Evolutionary conservation across 2,888 invertebrate species (phyloP).

Genomic region (Stictocephala bisonia): DNA sequence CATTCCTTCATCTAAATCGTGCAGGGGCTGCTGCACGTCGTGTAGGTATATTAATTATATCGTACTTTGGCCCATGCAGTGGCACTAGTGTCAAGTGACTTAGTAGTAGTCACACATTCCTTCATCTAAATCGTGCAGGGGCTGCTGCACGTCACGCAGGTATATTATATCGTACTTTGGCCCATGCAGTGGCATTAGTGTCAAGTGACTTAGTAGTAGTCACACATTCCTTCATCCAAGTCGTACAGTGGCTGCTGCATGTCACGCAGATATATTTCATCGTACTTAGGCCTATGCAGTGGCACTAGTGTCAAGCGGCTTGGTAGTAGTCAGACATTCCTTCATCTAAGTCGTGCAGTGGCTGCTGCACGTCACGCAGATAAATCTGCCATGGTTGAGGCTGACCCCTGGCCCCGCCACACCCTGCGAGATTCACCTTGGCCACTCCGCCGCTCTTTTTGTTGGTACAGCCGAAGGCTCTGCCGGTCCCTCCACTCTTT

Average conservation of each 20-base stretch:
- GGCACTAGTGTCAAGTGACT: no score
- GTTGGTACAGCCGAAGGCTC: no score
- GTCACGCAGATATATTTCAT: conserved; percentile 15
- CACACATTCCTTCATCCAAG: conserved; percentile 33
- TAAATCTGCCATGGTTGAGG: conserved; percentile 8
- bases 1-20: no score
- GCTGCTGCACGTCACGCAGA: conserved; percentile 30
- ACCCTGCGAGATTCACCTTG: conserved; percentile 32
- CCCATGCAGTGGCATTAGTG: no score
- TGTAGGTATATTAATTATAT: no score
- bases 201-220: neutral
- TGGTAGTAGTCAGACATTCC: conserved; percentile 22
- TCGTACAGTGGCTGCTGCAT: conserved; percentile 28
- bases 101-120: no score
- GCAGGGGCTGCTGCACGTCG: no score
- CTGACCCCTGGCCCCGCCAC: conserved; percentile 26
- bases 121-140: no score
- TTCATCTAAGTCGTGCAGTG: conserved; percentile 32
- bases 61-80: no score
- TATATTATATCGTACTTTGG: no score
- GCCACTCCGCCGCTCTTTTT: neutral
- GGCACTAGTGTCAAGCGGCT: neutral
- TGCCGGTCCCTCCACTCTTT: conserved; percentile 11
- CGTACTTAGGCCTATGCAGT: neutral
- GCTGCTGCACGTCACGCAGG: no score